Conservation (phyloP, 2,888 invertebrate species). For the Cataglyphis livida region DNA sequence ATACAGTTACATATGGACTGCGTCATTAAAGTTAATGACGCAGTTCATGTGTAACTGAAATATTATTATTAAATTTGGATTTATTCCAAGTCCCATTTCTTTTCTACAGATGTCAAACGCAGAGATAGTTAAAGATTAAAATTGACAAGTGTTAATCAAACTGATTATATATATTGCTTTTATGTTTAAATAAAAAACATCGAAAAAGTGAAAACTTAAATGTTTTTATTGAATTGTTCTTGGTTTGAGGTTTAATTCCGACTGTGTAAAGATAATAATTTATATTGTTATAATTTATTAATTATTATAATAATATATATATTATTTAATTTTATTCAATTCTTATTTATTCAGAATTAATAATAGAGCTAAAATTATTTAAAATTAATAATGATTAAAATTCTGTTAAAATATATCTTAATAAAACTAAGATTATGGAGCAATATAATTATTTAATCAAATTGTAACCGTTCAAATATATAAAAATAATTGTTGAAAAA, state of each 20-base stretch:
- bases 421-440: not conserved
- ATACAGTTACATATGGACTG: not conserved
- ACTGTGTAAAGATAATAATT: not conserved
- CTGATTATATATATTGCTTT: not conserved
- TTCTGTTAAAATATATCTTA: not conserved
- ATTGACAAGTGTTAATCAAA: not conserved
- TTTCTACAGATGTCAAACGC: not conserved
- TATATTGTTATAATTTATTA: not conserved
- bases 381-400: constrained; percentile 3
- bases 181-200: not conserved
- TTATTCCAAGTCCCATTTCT: not conserved
- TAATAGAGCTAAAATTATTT: not conserved
- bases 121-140: constrained; percentile 1
- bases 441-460: not conserved
- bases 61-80: not conserved
- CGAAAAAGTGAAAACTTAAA: not conserved
- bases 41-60: too few species aligned
- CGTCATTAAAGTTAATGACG: not conserved
- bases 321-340: not conserved
- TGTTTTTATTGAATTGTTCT: not conserved
- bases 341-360: not conserved
- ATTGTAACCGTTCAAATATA: not conserved
- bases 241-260: not conserved
- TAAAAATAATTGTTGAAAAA: not conserved
- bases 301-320: not conserved